Percentiles rank a stretch among this genome's conserved stretches.
Evolutionary conservation across 2,888 invertebrate genomes (phyloP).

Genomic region (Netelia inedita): DNA sequence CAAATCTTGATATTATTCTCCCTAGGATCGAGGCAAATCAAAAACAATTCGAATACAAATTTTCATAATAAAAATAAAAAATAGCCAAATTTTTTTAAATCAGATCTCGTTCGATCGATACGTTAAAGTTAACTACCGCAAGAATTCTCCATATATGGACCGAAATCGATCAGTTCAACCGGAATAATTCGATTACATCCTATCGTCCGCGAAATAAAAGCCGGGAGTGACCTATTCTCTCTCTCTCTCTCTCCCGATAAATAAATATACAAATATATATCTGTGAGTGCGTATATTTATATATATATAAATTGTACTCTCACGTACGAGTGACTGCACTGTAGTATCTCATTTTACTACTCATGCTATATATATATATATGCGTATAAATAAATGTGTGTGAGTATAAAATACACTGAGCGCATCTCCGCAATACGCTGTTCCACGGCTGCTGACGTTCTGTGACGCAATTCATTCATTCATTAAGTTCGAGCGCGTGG

Average conservation of each 20-base stretch:
- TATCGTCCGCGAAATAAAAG: slow-evolving; percentile 22
- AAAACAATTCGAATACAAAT: not conserved
- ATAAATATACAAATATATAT: too few species aligned
- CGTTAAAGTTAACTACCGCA: not conserved
- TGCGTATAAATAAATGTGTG: slow-evolving; percentile 50
- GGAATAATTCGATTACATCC: slow-evolving; percentile 64
- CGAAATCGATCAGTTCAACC: slow-evolving; percentile 48
- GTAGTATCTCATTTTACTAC: slow-evolving; percentile 29
- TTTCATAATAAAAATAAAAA: not conserved
- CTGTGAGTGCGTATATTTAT: slow-evolving; percentile 57
- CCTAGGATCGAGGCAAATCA: slow-evolving; percentile 26
- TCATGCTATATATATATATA: slow-evolving; percentile 25
- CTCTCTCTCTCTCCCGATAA: too few species aligned
- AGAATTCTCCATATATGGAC: not conserved
- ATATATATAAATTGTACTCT: slow-evolving; percentile 34
- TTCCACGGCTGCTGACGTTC: slow-evolving; percentile 67
- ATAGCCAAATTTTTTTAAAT: slow-evolving; percentile 4
- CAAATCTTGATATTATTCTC: slow-evolving; percentile 33
- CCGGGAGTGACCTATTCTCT: not conserved
- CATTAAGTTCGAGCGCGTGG: slow-evolving; percentile 79
- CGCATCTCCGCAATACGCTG: slow-evolving; percentile 49
- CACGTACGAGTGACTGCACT: too few species aligned
- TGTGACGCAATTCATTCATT: slow-evolving; percentile 83
- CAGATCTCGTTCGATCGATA: not conserved
- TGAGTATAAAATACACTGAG: slow-evolving; percentile 42